Conservation (phyloP, 23 tunicate genomes). For the Phallusia fumigata region DNA sequence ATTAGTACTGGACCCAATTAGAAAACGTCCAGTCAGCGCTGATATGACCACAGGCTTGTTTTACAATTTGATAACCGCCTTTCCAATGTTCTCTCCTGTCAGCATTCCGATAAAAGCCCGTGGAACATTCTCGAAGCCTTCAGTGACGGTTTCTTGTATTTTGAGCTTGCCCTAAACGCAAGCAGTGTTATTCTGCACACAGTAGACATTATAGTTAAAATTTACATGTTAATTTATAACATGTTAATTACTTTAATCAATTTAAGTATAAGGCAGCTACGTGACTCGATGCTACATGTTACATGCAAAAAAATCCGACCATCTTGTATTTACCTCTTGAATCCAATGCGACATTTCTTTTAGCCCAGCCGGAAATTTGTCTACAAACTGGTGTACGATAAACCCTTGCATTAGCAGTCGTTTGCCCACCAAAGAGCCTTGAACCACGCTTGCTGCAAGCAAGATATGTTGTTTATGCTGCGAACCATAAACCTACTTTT, state of each 20-base stretch:
- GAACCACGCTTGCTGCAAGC: not conserved
- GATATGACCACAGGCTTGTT: too few species aligned
- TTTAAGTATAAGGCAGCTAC: too few species aligned
- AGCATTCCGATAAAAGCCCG: constrained; percentile 13
- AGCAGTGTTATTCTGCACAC: too few species aligned
- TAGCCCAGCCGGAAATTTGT: not conserved
- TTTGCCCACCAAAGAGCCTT: not conserved
- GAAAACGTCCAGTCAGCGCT: too few species aligned
- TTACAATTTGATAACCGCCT: constrained; percentile 7
- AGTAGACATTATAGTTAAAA: too few species aligned
- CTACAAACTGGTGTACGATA: not conserved
- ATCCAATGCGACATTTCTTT: not conserved
- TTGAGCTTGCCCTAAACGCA: not conserved
- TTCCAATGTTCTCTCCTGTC: constrained; percentile 15
- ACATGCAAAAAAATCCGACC: too few species aligned
- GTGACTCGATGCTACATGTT: too few species aligned
- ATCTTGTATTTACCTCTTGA: not conserved
- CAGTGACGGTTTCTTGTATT: constrained; percentile 6
- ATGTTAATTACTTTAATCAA: too few species aligned
- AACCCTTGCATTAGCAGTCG: not conserved
- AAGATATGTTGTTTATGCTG: not conserved
- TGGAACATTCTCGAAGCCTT: constrained; percentile 13
- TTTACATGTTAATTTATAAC: too few species aligned
- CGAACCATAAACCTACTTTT: too few species aligned
- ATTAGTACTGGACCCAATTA: too few species aligned